phyloP scores from a whole-genome alignment of 2,113 vertebrate species.

The Raja brachyura region DNA sequence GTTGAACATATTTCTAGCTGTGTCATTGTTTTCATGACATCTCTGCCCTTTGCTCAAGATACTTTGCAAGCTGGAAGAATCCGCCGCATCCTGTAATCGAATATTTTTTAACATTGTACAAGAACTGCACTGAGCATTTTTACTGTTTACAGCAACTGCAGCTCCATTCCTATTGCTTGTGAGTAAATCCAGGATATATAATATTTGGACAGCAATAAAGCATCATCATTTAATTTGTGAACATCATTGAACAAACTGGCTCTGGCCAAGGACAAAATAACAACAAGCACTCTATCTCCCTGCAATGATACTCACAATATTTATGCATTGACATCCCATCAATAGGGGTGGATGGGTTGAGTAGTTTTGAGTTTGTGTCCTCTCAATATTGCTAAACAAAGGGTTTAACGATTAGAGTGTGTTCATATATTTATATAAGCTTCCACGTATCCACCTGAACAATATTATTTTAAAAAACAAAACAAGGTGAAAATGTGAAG shows the following conservation, averaged over 20 bases:
- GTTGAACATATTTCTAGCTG: background rate
- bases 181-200: background rate
- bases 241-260: background rate
- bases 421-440: too few relatives aligned
- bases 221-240: background rate
- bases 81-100: background rate
- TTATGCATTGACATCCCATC: conserved; percentile 16
- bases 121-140: background rate
- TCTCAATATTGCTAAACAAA: background rate
- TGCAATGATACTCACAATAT: background rate
- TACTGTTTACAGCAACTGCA: background rate
- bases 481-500: background rate
- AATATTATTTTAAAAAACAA: background rate
- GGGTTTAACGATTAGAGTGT: background rate
- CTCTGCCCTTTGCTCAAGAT: background rate
- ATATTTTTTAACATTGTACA: background rate
- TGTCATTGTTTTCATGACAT: background rate
- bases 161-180: background rate
- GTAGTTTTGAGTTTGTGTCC: background rate
- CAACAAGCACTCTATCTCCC: background rate
- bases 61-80: background rate
- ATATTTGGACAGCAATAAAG: background rate
- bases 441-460: too few relatives aligned
- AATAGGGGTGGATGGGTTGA: background rate
- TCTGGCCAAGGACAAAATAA: background rate